A percentile compares a stretch with the other conserved stretches of the same genome.
These are phyloP conservation scores for Drosophila anomelani DNA, from an alignment of 2,888 invertebrate species.

Conservation along the genomic window DNA sequence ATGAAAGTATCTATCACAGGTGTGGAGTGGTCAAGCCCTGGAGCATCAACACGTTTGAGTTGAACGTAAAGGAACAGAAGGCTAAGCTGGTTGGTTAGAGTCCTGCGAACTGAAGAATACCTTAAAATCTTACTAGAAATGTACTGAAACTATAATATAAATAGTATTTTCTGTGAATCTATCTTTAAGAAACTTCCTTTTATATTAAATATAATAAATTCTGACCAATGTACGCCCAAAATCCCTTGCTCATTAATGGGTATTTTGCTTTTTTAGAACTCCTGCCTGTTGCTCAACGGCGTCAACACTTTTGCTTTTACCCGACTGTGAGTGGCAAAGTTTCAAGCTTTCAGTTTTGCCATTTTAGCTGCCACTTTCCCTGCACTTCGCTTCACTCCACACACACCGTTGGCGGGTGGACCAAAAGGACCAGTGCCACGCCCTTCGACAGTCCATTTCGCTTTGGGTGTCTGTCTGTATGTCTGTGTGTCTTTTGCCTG, in stretches of 20 bases:
- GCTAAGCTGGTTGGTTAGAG: not conserved
- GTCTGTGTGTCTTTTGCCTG: conserved; percentile 7
- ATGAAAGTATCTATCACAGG: not conserved
- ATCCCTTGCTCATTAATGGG: not conserved
- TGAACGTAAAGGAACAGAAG: not conserved
- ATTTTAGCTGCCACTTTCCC: conserved; percentile 44
- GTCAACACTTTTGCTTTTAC: conserved; percentile 45
- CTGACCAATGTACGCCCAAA: not conserved
- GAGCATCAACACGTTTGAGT: not conserved
- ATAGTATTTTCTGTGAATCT: too few species aligned
- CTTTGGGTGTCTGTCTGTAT: not conserved
- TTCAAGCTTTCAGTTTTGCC: conserved; percentile 34
- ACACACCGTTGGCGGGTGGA: not conserved
- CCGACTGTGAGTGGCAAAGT: conserved; percentile 21
- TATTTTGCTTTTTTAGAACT: conserved; percentile 5
- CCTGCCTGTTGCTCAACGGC: conserved; percentile 33
- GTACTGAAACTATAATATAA: not conserved
- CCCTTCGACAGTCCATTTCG: conserved; percentile 21
- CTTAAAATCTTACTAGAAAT: not conserved
- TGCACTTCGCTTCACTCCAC: conserved; percentile 20
- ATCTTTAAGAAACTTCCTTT: not conserved
- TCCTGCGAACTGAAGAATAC: not conserved
- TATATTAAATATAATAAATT: too few species aligned
- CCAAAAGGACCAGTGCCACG: not conserved
- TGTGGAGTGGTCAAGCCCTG: not conserved